Evolutionary conservation across 2,888 invertebrate genomes (phyloP).

Genomic region (Tiphia femorata): DNA sequence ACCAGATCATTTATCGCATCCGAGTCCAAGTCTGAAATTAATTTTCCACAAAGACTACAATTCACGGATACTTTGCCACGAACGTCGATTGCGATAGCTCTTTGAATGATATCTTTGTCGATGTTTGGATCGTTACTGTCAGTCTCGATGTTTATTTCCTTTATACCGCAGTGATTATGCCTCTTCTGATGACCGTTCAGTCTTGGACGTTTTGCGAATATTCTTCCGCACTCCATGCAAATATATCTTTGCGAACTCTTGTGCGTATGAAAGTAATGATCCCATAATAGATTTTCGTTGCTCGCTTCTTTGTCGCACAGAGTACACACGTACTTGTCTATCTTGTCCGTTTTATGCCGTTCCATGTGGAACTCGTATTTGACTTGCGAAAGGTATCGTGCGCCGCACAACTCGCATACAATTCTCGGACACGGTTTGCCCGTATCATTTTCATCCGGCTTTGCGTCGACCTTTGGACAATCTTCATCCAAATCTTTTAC

Average conservation of each 20-base stretch:
- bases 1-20: constrained; percentile 38
- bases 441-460: constrained; percentile 19
- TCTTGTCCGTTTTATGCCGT: constrained; percentile 37
- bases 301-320: constrained; percentile 39
- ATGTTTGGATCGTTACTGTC: constrained; percentile 4
- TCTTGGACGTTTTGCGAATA: constrained; percentile 29
- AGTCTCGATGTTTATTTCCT: constrained; percentile 5
- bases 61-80: constrained; percentile 22
- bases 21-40: constrained; percentile 35
- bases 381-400: constrained; percentile 32
- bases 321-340: constrained; percentile 35
- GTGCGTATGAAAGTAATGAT: constrained; percentile 43
- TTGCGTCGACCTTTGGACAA: constrained; percentile 1
- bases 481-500: no score
- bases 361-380: constrained; percentile 49
- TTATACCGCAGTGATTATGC: constrained; percentile 27
- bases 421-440: constrained; percentile 26
- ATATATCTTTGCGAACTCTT: constrained; percentile 29
- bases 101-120: constrained; percentile 13
- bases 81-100: constrained; percentile 11
- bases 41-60: constrained; percentile 40
- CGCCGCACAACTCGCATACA: constrained; percentile 38
- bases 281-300: constrained; percentile 43
- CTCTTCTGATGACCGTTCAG: constrained; percentile 38
- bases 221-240: constrained; percentile 36